These are phyloP conservation scores for Lontra canadensis DNA, from an alignment of 2,113 vertebrate species.

Conservation along the genomic window DNA sequence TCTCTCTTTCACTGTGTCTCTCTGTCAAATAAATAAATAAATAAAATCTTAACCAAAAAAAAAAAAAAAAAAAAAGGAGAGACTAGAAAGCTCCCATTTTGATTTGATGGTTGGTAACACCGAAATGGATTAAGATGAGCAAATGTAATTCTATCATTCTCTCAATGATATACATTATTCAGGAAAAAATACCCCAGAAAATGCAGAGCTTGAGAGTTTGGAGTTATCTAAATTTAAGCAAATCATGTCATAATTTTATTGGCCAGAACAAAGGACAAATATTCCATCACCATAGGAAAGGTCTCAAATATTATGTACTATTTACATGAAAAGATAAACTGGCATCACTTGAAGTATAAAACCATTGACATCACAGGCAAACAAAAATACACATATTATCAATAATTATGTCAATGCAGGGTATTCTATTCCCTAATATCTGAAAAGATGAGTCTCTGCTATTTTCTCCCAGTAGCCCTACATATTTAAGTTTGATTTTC, in stretches of 20 bases:
- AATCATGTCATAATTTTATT: not conserved
- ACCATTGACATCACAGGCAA: not conserved
- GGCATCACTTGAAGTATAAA: not conserved
- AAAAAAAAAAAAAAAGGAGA: not conserved
- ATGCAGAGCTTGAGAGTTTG: not conserved
- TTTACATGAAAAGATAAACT: not conserved
- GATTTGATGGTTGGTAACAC: not conserved
- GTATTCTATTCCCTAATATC: not conserved
- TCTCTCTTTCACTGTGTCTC: too few relatives aligned
- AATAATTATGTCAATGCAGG: not conserved
- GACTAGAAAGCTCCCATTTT: conserved; percentile 44
- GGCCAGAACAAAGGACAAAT: not conserved
- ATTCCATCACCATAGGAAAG: not conserved
- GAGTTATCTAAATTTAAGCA: not conserved
- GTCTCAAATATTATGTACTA: not conserved
- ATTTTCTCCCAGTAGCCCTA: not conserved
- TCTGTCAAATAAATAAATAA: too few relatives aligned
- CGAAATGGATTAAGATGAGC: conserved; percentile 60
- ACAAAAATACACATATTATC: not conserved
- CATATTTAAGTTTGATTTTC: not conserved
- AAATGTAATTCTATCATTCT: conserved; percentile 68
- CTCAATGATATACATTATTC: conserved; percentile 21
- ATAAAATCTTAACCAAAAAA: too few relatives aligned
- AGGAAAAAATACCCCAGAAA: not conserved
- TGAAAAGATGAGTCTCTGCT: not conserved